Evolutionary conservation across 1,140 invertebrate genomes (phyloP).

Genomic region (Lucilia sericata): DNA sequence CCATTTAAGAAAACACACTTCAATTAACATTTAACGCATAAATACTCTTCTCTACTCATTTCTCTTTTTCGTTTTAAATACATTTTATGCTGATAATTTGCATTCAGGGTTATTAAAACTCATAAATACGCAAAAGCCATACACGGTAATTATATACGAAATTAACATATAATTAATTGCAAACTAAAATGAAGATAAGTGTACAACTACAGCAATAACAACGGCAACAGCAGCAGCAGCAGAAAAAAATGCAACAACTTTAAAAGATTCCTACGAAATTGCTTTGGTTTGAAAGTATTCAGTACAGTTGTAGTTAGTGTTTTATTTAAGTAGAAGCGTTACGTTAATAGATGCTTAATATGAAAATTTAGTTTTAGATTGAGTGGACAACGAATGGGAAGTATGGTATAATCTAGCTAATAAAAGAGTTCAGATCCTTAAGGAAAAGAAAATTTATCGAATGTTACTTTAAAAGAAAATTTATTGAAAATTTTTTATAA

Average conservation of each 20-base stretch:
- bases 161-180: constrained; percentile 17
- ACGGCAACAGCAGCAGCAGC: too few species aligned
- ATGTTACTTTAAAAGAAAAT: too few species aligned
- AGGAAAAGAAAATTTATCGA: too few species aligned
- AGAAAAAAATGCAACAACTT: background rate
- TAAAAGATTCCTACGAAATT: constrained; percentile 8
- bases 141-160: background rate
- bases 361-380: background rate
- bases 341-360: background rate
- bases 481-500: too few species aligned
- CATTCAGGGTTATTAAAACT: constrained; percentile 9
- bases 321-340: background rate
- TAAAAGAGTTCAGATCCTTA: too few species aligned
- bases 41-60: background rate
- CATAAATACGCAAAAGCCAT: background rate
- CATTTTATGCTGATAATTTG: background rate
- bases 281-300: background rate
- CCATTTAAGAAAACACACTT: background rate
- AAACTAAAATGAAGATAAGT: constrained; percentile 14
- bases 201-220: background rate
- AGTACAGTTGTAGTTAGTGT: background rate
- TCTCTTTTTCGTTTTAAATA: background rate
- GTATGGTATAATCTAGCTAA: too few species aligned
- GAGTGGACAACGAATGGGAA: too few species aligned
- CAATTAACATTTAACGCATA: constrained; percentile 17